These are phyloP conservation scores for Drosophila yooni DNA, from an alignment of 2,888 invertebrate genomes.

Conservation along the genomic window DNA sequence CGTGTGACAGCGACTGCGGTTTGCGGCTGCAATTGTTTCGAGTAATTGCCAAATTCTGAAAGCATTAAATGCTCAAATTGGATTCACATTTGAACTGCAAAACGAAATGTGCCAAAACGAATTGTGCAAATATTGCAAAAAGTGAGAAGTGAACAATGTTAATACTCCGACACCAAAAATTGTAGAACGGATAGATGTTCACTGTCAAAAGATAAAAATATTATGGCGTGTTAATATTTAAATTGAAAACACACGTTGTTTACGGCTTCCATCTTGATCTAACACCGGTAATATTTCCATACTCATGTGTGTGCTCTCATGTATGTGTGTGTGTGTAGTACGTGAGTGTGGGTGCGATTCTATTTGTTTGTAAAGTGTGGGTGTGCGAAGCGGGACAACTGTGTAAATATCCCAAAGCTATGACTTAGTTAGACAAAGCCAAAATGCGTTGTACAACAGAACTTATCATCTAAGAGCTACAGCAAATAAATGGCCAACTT, in stretches of 20 bases:
- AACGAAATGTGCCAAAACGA: not conserved
- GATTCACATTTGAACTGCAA: constrained; percentile 3
- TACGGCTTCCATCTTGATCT: constrained; percentile 36
- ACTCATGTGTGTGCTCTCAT: constrained; percentile 2
- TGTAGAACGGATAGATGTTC: constrained; percentile 8
- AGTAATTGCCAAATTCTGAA: not conserved
- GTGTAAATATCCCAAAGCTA: constrained; percentile 63
- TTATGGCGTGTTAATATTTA: constrained; percentile 64
- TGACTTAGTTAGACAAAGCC: constrained; percentile 57
- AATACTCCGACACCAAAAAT: constrained; percentile 13
- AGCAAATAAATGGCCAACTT: constrained; percentile 38
- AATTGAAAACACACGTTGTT: constrained; percentile 55
- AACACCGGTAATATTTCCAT: constrained; percentile 11
- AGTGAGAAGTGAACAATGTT: constrained; percentile 17
- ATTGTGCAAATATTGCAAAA: constrained; percentile 26
- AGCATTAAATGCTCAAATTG: not conserved
- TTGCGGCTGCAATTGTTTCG: not conserved
- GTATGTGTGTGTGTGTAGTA: constrained; percentile 5
- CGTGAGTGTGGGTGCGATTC: not conserved
- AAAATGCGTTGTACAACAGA: constrained; percentile 29
- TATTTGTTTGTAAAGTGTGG: constrained; percentile 9
- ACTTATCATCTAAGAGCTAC: constrained; percentile 20
- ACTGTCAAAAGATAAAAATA: constrained; percentile 39
- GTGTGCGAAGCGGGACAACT: constrained; percentile 54
- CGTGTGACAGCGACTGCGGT: not conserved